Percentiles rank a stretch among this genome's conserved stretches.
These are phyloP conservation scores for Dione vanillae DNA, from an alignment of 2,888 invertebrate species.

Conservation along the genomic window DNA sequence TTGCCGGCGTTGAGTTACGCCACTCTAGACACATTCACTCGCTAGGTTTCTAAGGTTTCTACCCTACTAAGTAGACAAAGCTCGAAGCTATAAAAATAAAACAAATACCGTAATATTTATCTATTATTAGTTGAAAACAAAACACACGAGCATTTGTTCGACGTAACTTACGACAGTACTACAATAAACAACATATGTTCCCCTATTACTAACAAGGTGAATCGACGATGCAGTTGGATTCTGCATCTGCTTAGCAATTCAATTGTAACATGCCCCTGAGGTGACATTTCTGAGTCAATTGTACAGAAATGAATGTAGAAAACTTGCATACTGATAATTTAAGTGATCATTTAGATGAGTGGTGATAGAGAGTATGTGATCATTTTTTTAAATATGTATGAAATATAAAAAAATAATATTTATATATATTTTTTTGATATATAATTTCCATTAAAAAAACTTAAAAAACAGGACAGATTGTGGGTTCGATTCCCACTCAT, in stretches of 20 bases:
- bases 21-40: no score
- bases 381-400: no score
- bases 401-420: no score
- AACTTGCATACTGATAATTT: background rate
- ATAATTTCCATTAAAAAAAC: no score
- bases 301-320: slow-evolving; percentile 11
- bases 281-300: slow-evolving; percentile 37
- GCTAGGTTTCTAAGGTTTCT: no score
- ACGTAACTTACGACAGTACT: slow-evolving; percentile 8
- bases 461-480: no score
- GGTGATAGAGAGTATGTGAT: no score
- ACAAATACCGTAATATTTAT: background rate
- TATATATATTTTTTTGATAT: no score
- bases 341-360: background rate
- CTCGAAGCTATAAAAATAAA: no score
- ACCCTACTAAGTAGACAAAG: no score
- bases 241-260: slow-evolving; percentile 66
- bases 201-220: slow-evolving; percentile 57
- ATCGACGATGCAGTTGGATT: slow-evolving; percentile 54
- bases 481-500: no score
- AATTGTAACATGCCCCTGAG: slow-evolving; percentile 45
- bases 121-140: background rate
- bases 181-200: slow-evolving; percentile 50
- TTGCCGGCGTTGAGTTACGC: no score
- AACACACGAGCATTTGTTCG: background rate